phyloP scores from a whole-genome alignment of 2,113 vertebrate genomes.

The Salvelinus alpinus region DNA sequence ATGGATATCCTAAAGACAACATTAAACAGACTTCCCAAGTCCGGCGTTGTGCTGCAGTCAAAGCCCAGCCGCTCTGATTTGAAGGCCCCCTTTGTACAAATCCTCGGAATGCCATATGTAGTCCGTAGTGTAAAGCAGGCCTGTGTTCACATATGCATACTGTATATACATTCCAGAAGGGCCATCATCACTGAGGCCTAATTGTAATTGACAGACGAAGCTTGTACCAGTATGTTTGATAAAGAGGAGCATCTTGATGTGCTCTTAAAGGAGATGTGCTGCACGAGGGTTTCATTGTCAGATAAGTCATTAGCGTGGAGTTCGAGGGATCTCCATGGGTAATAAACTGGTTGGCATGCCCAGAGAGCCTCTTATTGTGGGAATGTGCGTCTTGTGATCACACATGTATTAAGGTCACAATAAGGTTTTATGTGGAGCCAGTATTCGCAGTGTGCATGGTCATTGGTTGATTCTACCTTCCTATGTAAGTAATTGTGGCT shows the following conservation, averaged over 20 bases:
- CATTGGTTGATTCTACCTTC: neutral
- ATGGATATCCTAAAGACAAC: conserved; percentile 53
- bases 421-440: neutral
- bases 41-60: conserved; percentile 37
- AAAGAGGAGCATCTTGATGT: conserved; percentile 52
- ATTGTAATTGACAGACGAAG: conserved; percentile 57
- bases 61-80: conserved; percentile 1
- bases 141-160: conserved; percentile 39
- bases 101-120: conserved; percentile 43
- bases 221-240: conserved; percentile 61
- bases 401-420: conserved; percentile 9
- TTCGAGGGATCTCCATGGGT: conserved; percentile 41
- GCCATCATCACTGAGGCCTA: conserved; percentile 27
- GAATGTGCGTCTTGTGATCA: conserved; percentile 35
- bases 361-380: conserved; percentile 16
- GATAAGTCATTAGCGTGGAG: conserved; percentile 52
- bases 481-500: neutral
- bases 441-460: neutral
- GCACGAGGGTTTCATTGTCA: conserved; percentile 53
- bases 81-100: conserved; percentile 51
- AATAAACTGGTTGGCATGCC: conserved; percentile 2
- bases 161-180: conserved; percentile 22
- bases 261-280: conserved; percentile 44
- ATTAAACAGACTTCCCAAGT: conserved; percentile 49
- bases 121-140: conserved; percentile 48